Percentiles rank a stretch among this genome's conserved stretches.
phyloP scores from a whole-genome alignment of 2,888 invertebrate genomes.

The Nemapogon koenigi region DNA sequence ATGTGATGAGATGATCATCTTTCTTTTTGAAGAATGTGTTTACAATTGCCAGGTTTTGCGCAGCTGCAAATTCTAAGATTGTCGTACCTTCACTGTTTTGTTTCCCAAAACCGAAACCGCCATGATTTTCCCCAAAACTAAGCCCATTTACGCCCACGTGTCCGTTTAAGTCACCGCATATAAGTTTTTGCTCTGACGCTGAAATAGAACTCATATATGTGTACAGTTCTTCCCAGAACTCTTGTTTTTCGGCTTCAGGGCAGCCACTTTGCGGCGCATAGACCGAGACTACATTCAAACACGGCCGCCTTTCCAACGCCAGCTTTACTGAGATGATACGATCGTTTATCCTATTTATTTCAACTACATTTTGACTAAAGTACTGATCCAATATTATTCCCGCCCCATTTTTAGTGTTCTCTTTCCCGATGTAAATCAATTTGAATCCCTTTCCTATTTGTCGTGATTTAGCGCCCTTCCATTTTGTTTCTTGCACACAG shows the following conservation, averaged over 20 bases:
- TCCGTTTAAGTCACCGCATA: background rate
- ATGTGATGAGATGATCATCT: too few species aligned
- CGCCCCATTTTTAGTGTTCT: background rate
- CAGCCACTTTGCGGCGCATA: too few species aligned
- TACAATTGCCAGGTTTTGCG: too few species aligned
- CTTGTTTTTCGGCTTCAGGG: background rate
- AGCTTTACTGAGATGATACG: too few species aligned
- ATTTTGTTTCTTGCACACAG: background rate
- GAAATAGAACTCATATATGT: too few species aligned
- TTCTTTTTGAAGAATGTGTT: too few species aligned
- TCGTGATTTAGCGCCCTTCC: background rate
- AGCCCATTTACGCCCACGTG: background rate
- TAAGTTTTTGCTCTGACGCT: background rate
- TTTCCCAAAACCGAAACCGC: background rate
- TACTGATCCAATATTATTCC: background rate
- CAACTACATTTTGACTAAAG: background rate
- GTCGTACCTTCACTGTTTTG: background rate
- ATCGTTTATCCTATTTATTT: too few species aligned
- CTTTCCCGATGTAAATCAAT: background rate
- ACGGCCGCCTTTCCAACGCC: too few species aligned
- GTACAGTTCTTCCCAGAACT: too few species aligned
- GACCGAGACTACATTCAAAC: too few species aligned
- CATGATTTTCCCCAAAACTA: too few species aligned
- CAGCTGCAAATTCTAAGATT: background rate
- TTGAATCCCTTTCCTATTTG: background rate